phyloP scores from a whole-genome alignment of 2,113 vertebrate species.

The Ophiodon elongatus region DNA sequence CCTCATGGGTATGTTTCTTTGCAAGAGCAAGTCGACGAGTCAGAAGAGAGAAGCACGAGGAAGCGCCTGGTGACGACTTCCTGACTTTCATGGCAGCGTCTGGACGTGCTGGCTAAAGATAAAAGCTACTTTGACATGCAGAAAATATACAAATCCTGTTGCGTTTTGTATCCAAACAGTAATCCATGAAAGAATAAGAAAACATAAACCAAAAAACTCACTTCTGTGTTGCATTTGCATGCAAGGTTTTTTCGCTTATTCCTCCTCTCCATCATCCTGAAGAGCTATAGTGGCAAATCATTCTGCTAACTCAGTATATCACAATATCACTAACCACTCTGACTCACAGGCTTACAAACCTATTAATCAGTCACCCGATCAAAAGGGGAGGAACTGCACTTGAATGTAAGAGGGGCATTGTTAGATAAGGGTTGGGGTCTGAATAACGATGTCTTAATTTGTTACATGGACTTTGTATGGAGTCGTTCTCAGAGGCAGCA shows the following conservation, averaged over 20 bases:
- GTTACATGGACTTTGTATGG: conserved; percentile 86
- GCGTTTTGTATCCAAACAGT: conserved; percentile 80
- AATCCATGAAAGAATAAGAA: conserved; percentile 81
- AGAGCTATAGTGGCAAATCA: conserved; percentile 73
- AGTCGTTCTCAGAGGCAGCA: conserved; percentile 83
- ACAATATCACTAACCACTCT: conserved; percentile 70
- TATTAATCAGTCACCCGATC: conserved; percentile 79
- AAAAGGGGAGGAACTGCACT: conserved; percentile 83
- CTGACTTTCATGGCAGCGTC: conserved; percentile 35
- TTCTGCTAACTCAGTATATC: conserved; percentile 68
- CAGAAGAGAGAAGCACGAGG: conserved; percentile 41
- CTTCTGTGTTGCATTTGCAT: conserved; percentile 85
- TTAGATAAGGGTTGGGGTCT: conserved; percentile 76
- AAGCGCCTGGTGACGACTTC: conserved; percentile 43
- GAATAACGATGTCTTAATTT: conserved; percentile 87
- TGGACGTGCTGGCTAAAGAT: conserved; percentile 54
- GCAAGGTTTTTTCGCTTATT: conserved; percentile 81
- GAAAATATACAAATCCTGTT: conserved; percentile 75
- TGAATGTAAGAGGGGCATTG: conserved; percentile 86
- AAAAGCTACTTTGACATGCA: conserved; percentile 67
- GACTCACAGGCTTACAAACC: conserved; percentile 73
- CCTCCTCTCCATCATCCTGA: conserved; percentile 74
- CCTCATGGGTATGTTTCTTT: conserved; percentile 84
- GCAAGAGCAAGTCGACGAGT: conserved; percentile 71
- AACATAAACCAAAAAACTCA: conserved; percentile 86